Evolutionary conservation across 53 echinoderm and acorn worm species (phyloP).

Genomic region (Paracentrotus lividus): DNA sequence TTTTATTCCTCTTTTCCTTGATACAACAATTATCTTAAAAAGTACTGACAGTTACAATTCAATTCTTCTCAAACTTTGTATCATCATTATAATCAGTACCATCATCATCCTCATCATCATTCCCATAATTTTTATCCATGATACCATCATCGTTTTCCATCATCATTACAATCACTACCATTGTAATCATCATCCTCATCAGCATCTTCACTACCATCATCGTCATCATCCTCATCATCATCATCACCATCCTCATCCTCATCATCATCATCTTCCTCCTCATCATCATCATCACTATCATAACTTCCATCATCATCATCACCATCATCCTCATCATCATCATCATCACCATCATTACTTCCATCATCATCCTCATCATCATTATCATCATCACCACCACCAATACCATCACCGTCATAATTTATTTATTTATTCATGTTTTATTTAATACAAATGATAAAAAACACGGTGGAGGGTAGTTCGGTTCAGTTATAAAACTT

Average conservation of each 20-base stretch:
- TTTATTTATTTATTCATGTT: no score
- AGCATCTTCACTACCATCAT: conserved; percentile 1
- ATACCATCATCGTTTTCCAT: background rate
- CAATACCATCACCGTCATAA: background rate
- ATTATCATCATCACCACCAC: background rate
- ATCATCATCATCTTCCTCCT: background rate
- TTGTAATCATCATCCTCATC: background rate
- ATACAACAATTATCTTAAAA: no score
- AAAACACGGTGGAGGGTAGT: no score
- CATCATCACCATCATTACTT: background rate
- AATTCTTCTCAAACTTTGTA: background rate
- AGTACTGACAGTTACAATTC: no score
- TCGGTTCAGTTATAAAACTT: no score
- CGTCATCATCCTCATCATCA: background rate
- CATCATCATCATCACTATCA: background rate
- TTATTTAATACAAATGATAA: no score
- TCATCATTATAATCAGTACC: background rate
- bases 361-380: background rate
- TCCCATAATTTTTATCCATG: background rate
- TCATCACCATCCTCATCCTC: background rate
- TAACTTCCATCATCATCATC: background rate
- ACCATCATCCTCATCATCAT: background rate
- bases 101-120: background rate
- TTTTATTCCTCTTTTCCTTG: no score
- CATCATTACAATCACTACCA: background rate